Conservation (phyloP, 2,888 invertebrate species). For the Arctia plantaginis region DNA sequence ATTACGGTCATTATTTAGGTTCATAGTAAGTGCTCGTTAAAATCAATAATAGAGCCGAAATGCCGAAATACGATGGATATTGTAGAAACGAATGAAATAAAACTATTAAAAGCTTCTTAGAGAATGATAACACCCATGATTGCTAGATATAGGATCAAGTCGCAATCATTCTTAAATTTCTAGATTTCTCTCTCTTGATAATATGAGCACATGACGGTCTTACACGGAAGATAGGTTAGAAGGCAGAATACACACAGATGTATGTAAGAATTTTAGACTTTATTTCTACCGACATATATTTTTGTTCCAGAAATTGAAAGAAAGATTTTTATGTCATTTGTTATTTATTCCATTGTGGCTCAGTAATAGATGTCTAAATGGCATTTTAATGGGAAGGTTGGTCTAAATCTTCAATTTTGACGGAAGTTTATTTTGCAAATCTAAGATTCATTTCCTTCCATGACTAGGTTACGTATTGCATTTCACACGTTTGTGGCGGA, state of each 20-base stretch:
- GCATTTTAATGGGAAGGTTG: conserved; percentile 13
- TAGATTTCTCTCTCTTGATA: too few species aligned
- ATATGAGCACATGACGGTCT: too few species aligned
- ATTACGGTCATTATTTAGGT: background rate
- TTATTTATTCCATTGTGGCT: too few species aligned
- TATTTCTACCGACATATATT: background rate
- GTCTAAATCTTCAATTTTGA: conserved; percentile 15
- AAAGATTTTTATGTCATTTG: background rate
- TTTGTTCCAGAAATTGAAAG: background rate
- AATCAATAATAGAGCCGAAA: too few species aligned
- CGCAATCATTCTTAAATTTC: too few species aligned
- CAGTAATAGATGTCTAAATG: too few species aligned
- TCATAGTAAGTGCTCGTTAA: too few species aligned
- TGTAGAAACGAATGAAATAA: too few species aligned
- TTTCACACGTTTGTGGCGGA: conserved; percentile 34
- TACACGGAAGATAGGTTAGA: background rate
- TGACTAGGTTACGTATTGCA: conserved; percentile 23
- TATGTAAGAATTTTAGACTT: background rate
- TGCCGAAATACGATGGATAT: too few species aligned
- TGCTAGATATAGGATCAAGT: too few species aligned
- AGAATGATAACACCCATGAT: too few species aligned
- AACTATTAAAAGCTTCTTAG: too few species aligned
- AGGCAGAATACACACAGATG: background rate
- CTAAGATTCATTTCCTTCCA: conserved; percentile 28
- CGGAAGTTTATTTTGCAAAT: conserved; percentile 37